A percentile compares a stretch with the other conserved stretches of the same genome.
Evolutionary conservation across 2,797 vertebrate species (phyloP).

Genomic region (Phataginus tricuspis): DNA sequence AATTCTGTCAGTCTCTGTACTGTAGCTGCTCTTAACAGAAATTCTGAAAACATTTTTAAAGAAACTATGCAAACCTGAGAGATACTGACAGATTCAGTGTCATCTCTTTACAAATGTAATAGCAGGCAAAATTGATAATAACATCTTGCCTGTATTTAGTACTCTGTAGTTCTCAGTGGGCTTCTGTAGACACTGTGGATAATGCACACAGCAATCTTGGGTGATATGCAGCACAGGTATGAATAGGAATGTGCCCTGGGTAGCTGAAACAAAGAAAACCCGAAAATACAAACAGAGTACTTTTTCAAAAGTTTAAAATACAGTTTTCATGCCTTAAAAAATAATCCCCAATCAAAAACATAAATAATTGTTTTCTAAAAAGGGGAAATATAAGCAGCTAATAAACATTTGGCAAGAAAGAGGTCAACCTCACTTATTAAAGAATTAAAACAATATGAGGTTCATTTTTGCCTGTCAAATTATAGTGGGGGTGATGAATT

Average conservation of each 20-base stretch:
- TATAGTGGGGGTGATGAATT: background rate
- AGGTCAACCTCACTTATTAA: background rate
- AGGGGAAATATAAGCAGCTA: background rate
- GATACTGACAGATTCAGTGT: slow-evolving; percentile 38
- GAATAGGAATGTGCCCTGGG: background rate
- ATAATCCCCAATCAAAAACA: background rate
- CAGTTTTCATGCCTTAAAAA: background rate
- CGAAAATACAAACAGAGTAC: background rate
- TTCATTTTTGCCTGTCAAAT: background rate
- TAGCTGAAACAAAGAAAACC: background rate
- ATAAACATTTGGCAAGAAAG: background rate
- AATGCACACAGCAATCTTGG: background rate
- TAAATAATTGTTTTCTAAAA: background rate
- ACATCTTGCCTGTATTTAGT: background rate
- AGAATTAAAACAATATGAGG: background rate
- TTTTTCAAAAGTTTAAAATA: background rate
- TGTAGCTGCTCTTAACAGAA: slow-evolving; percentile 43
- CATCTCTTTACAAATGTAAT: slow-evolving; percentile 29
- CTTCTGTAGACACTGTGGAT: background rate
- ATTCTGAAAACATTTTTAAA: slow-evolving; percentile 59
- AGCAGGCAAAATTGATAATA: slow-evolving; percentile 13
- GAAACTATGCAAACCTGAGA: slow-evolving; percentile 36
- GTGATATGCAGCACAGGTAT: background rate
- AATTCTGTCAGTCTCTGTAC: slow-evolving; percentile 53
- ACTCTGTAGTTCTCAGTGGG: background rate